A percentile compares a stretch with the other conserved stretches of the same genome.
Conservation (phyloP, 2,888 invertebrate species). For the Drepanosiphum platanoidis region DNA sequence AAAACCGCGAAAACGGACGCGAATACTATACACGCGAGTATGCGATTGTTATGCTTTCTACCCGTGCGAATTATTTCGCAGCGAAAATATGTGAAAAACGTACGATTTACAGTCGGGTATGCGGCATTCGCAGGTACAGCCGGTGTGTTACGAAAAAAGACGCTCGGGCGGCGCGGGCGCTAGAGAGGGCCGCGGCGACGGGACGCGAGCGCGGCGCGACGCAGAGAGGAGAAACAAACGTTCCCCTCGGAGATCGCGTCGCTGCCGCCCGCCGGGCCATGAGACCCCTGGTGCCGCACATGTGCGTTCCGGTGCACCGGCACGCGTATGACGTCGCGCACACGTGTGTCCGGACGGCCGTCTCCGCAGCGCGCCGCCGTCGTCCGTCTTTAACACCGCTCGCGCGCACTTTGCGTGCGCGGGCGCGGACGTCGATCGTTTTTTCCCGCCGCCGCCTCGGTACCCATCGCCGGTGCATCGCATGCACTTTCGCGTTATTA, state of each 20-base stretch:
- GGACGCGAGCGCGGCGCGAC: background rate
- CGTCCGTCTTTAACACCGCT: constrained; percentile 19
- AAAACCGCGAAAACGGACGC: no score
- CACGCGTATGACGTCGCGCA: constrained; percentile 48
- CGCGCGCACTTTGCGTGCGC: background rate
- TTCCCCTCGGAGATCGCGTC: background rate
- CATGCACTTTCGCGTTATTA: constrained; percentile 34
- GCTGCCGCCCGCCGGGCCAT: background rate
- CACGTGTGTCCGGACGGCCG: constrained; percentile 28
- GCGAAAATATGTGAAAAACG: no score
- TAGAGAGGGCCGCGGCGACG: background rate
- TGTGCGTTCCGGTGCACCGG: no score
- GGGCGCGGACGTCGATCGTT: constrained; percentile 2
- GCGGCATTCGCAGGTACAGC: no score
- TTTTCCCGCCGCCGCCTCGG: constrained; percentile 13
- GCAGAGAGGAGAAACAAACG: background rate
- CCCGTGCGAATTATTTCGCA: no score
- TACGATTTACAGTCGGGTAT: no score
- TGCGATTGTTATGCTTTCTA: no score
- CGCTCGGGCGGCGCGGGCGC: background rate
- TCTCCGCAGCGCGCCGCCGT: background rate
- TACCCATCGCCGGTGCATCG: constrained; percentile 39
- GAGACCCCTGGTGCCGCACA: constrained; percentile 52
- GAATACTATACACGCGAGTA: no score
- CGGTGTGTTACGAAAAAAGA: no score